These are phyloP conservation scores for Neomonachus schauinslandi DNA, from an alignment of 2,113 vertebrate species.

Conservation along the genomic window DNA sequence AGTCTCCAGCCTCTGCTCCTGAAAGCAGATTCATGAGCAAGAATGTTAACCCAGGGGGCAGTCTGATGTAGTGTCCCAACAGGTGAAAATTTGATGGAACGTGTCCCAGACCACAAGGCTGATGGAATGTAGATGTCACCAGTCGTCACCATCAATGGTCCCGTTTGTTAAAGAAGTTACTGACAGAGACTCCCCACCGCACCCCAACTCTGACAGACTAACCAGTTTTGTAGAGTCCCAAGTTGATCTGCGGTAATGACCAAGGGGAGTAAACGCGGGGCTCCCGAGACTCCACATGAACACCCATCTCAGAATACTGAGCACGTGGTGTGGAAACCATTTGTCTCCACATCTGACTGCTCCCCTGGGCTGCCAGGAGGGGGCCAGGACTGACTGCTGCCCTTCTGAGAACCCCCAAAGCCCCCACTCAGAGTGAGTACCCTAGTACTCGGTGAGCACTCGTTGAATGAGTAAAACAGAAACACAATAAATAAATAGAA, in stretches of 20 bases:
- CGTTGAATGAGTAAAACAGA: background rate
- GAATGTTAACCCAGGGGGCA: background rate
- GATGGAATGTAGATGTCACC: background rate
- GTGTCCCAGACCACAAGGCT: background rate
- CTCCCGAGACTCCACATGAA: background rate
- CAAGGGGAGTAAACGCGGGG: background rate
- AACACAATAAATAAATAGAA: background rate
- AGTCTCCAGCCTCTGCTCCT: background rate
- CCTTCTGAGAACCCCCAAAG: background rate
- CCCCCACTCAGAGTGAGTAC: background rate
- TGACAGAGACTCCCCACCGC: background rate
- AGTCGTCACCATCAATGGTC: background rate
- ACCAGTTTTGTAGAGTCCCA: background rate
- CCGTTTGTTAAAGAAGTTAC: background rate
- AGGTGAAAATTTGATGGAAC: background rate
- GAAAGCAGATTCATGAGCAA: background rate
- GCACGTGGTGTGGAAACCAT: background rate
- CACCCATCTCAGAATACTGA: background rate
- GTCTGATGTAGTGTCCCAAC: background rate
- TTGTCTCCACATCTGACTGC: background rate
- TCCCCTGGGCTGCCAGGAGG: background rate
- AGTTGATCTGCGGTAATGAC: background rate
- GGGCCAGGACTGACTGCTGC: accelerated
- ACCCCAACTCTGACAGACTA: background rate
- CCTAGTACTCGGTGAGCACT: background rate